These are phyloP conservation scores for Platyrinchus mystaceus DNA, from an alignment of 2,797 vertebrate genomes.

Conservation along the genomic window DNA sequence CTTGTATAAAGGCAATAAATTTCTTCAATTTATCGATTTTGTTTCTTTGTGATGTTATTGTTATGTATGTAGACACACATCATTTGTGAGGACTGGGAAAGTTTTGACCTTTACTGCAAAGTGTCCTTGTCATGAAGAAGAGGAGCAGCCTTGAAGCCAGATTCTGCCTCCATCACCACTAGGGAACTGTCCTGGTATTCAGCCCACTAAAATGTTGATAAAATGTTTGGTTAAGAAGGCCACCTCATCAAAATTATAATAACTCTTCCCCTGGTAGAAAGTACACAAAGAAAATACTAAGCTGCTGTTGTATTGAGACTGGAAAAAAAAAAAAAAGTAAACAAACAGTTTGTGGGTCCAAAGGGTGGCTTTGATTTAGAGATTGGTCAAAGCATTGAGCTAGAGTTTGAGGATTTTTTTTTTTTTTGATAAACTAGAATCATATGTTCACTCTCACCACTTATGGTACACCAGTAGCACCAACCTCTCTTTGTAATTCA, in stretches of 20 bases:
- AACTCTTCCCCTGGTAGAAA: not conserved
- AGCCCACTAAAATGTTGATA: not conserved
- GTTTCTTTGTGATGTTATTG: rapidly evolving
- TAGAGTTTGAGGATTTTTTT: not conserved
- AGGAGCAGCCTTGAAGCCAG: not conserved
- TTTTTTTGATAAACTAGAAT: not conserved
- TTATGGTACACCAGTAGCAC: not conserved
- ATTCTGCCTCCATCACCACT: too few species aligned
- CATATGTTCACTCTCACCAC: not conserved
- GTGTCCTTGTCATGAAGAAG: not conserved
- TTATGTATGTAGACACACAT: rapidly evolving
- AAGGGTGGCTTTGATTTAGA: not conserved
- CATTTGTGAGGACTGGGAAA: not conserved
- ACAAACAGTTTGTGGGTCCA: rapidly evolving
- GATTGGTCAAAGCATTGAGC: not conserved
- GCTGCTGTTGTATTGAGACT: not conserved
- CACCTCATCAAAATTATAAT: not conserved
- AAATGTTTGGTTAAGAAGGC: not conserved
- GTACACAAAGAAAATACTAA: not conserved
- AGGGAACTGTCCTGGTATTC: not conserved
- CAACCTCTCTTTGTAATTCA: not conserved
- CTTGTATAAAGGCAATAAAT: rapidly evolving
- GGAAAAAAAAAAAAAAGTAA: too few species aligned
- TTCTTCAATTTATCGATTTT: not conserved
- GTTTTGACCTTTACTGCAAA: not conserved